Evolutionary conservation across 2,797 vertebrate species (phyloP).

Genomic region (Pseudochromis fuscus): DNA sequence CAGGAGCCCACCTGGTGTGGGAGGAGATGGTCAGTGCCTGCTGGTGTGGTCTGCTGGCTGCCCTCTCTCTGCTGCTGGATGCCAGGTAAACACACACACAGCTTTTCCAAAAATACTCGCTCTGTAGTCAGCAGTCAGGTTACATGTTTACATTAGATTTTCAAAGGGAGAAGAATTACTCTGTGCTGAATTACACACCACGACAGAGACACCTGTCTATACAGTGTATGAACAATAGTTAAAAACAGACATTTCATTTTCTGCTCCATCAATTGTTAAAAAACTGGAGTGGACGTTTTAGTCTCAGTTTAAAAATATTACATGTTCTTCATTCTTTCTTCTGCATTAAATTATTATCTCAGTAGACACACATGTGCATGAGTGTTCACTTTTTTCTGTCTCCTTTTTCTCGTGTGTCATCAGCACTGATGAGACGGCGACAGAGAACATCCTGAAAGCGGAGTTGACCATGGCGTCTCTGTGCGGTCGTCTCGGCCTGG

Average conservation of each 20-base stretch:
- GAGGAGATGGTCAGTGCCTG: conserved; percentile 99
- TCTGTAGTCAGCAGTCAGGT: background rate
- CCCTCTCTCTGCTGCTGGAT: conserved; percentile 95
- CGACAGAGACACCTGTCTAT: too few species aligned
- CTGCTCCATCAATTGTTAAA: background rate
- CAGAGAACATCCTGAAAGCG: conserved; percentile 98
- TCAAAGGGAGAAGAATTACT: background rate
- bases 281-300: background rate
- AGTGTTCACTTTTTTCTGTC: background rate
- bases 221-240: too few species aligned
- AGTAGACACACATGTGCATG: background rate
- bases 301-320: background rate
- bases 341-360: background rate
- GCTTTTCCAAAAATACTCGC: too few species aligned
- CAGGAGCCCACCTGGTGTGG: conserved; percentile 94
- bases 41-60: conserved; percentile 98
- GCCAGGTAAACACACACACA: conserved; percentile 88
- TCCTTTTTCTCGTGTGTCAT: conserved; percentile 9
- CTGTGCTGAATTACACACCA: background rate
- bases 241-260: background rate
- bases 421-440: conserved; percentile 97
- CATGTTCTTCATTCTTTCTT: background rate
- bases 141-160: background rate
- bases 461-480: conserved; percentile 96
- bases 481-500: conserved; percentile 94